Evolutionary conservation across 1,140 invertebrate genomes (phyloP), one percentile per base, ranked within the genome.

Genomic region (Akabosia matsudoensis): DNA sequence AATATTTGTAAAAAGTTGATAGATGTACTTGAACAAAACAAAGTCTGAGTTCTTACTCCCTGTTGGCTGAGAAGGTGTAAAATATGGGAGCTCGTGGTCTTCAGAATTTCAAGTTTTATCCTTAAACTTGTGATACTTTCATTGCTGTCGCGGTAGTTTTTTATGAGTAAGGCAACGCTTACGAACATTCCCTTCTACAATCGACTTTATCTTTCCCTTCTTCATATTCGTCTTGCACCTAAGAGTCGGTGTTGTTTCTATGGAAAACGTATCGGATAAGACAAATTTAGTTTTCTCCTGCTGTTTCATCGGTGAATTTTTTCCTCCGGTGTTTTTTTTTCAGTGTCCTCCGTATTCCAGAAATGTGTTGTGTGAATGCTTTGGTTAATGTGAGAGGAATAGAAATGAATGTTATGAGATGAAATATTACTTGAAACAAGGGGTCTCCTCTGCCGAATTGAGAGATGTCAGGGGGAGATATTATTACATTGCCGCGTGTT

Each of bases 241-340:
- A n/a, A n/a, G n/a, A n/a, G n/a, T n/a, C n/a, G n/a, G n/a, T n/a
- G n/a, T 45, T 67, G 22, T 30, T 24, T 67, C 28, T 30, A 67
- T 14, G 54, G 54, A 31, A 67, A 30, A 67, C 26, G 22, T 13
- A 67, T 30, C 61, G 61, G 61, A 67, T 22, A 67, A 67, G 61
- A 67, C 61, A 67, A 67, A 67, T 67, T 67, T 67, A 67, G 61
- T 67, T 67, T 67, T 67, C 61, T 67, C 61, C 61, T 67, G 61
- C 61, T 67, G 61, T 67, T 67, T 67, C 61, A 67, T 30, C 61
- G 61, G 61, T 67, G 31, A 67, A 67, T 30, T 67, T 30, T 67
- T 31, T 67, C 61, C 28, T 2, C 14, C 22, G 14, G 26, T 67
- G 28, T 67, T 67, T 30, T 67, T 30, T 31, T n/a, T 31, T 28